phyloP scores from a whole-genome alignment of 2,797 vertebrate genomes.

The Acridotheres tristis region DNA sequence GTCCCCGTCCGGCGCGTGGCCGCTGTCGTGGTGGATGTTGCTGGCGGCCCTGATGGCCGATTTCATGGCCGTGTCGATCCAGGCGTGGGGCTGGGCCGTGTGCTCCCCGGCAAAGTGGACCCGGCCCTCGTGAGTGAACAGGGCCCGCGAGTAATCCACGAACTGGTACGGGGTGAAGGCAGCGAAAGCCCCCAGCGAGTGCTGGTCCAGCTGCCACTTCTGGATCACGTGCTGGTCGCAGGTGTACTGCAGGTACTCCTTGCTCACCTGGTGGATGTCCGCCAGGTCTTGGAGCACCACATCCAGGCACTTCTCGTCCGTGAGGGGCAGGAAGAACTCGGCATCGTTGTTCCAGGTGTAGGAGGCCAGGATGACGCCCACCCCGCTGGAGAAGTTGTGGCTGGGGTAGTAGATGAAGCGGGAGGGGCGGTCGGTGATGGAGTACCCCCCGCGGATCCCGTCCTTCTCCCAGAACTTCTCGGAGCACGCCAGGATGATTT shows the following conservation, averaged over 20 bases:
- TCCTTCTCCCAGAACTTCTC: slow-evolving; percentile 71
- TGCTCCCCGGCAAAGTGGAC: slow-evolving; percentile 67
- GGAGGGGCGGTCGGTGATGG: slow-evolving; percentile 59
- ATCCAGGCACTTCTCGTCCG: background rate
- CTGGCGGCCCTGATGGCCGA: slow-evolving; percentile 24
- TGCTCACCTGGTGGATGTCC: slow-evolving; percentile 3
- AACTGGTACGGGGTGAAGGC: slow-evolving; percentile 69
- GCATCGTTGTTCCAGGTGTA: slow-evolving; percentile 48
- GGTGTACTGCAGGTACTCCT: background rate
- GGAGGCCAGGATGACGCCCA: slow-evolving; percentile 57
- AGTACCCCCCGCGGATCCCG: slow-evolving; percentile 34
- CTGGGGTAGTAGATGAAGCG: slow-evolving; percentile 67
- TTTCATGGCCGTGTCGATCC: slow-evolving; percentile 58
- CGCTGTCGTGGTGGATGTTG: background rate
- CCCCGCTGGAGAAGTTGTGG: slow-evolving; percentile 32
- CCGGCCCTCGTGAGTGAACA: slow-evolving; percentile 27
- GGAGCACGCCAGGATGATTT: slow-evolving; percentile 42
- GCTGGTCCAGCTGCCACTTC: slow-evolving; percentile 60
- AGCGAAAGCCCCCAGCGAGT: slow-evolving; percentile 21
- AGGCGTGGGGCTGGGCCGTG: slow-evolving; percentile 5
- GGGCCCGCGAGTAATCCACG: background rate
- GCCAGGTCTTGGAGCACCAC: slow-evolving; percentile 65
- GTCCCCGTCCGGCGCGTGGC: accelerated
- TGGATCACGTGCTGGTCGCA: slow-evolving; percentile 15
- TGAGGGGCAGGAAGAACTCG: slow-evolving; percentile 40